Evolutionary conservation across 2,113 vertebrate genomes (phyloP), one percentile per base, ranked within the genome.

Genomic region (Xenus cinereus): DNA sequence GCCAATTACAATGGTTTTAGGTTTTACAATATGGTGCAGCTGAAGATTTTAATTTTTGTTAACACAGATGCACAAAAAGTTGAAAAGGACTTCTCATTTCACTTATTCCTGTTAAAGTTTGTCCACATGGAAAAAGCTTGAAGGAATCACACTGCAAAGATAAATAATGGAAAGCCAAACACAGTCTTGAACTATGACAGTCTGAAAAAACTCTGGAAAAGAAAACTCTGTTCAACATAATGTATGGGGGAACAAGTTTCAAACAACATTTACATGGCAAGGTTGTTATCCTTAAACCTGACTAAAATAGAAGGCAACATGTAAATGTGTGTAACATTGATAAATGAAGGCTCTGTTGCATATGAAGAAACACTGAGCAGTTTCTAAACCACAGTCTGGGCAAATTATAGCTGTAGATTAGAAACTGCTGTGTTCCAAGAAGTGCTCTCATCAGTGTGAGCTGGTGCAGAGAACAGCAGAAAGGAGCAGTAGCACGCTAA

Each of bases 1-100:
- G 76, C 91, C 75, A 97, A 23, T 91, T 89, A 75, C 48, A 95
- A 45, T n/a, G 5, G 69, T 30, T 53, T 20, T 7, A 43, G 30
- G 32, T 69, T 88, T 90, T 73, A 43, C 14, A 51, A 12, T 27
- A 64, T 3, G 4, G 8, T 27, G 27, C 18, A 80, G 32, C 2
- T 12, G 6, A 77, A 89, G 12, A 91, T 74, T 77, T 89, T 77
- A 51, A 30, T 60, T 66, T 35, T 68, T 20, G 57, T 89, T 66
- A 48, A 62, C 48, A 45, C 57, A 63, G 46, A 30, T 45, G 39
- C 39, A 41, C 32, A 53, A 67, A 37, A 76, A 39, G 7, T 3
- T 53, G 11, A 68, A 79, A 80, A 74, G 64, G 16, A 59, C 68
- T 53, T 62, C 56, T 81, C 20, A 62, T 67, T 77, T 84, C 60